Percentiles rank a stretch among this genome's conserved stretches.
Conservation (phyloP, 2,888 invertebrate genomes). For the Patella pellucida region DNA sequence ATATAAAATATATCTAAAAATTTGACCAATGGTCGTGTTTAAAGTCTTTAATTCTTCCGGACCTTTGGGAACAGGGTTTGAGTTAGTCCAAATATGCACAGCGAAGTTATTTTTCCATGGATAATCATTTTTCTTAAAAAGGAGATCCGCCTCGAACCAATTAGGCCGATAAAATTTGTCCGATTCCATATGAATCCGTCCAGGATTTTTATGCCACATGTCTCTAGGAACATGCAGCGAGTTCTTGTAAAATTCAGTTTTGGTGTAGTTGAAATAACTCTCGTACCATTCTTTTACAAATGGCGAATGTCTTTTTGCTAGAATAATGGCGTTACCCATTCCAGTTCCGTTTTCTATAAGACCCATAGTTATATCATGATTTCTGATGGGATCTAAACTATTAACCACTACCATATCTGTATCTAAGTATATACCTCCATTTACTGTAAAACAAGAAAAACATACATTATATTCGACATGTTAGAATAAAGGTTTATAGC, state of each 20-base stretch:
- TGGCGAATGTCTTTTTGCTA: conserved; percentile 26
- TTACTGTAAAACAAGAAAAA: conserved; percentile 29
- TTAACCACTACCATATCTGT: conserved; percentile 37
- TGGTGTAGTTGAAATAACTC: conserved; percentile 29
- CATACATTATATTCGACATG: not conserved
- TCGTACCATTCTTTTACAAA: conserved; percentile 37
- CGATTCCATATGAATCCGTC: conserved; percentile 33
- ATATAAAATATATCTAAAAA: conserved; percentile 36
- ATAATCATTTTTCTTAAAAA: conserved; percentile 33
- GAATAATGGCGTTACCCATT: conserved; percentile 39
- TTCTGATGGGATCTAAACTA: conserved; percentile 29
- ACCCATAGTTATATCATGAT: conserved; percentile 35
- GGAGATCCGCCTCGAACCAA: conserved; percentile 36
- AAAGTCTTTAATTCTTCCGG: conserved; percentile 27
- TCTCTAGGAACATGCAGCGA: conserved; percentile 32
- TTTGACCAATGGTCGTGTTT: conserved; percentile 37
- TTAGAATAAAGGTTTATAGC: no score
- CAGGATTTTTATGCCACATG: conserved; percentile 28
- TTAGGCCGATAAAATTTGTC: conserved; percentile 35
- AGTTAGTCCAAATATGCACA: conserved; percentile 37
- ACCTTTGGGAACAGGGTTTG: conserved; percentile 28
- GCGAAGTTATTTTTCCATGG: conserved; percentile 37
- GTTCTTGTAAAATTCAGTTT: conserved; percentile 29
- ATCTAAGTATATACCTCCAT: conserved; percentile 43
- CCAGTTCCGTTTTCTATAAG: conserved; percentile 37